phyloP scores from a whole-genome alignment of 1,140 invertebrate species.

The Danaus melanippus region DNA sequence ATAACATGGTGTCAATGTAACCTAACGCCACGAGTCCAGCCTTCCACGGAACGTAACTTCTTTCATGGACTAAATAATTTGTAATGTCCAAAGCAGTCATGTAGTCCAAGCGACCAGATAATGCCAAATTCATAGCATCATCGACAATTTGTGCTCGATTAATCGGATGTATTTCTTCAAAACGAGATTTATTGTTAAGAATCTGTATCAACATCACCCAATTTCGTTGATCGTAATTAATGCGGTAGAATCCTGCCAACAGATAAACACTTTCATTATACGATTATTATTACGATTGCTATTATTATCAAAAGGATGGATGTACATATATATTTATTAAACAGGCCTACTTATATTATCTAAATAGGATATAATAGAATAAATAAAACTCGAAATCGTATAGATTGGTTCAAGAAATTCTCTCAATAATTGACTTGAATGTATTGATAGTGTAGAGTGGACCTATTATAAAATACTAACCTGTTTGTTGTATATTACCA shows the following conservation, averaged over 20 bases:
- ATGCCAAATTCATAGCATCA: slow-evolving; percentile 87
- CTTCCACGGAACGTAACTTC: slow-evolving; percentile 86
- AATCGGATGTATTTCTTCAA: slow-evolving; percentile 78
- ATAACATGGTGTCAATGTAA: slow-evolving; percentile 83
- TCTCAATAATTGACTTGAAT: too few relatives aligned
- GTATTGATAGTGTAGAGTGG: too few relatives aligned
- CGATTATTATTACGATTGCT: too few relatives aligned
- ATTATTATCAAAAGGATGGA: not conserved
- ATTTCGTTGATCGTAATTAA: slow-evolving; percentile 86
- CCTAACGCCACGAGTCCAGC: slow-evolving; percentile 79
- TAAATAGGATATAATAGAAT: too few relatives aligned
- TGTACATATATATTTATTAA: too few relatives aligned
- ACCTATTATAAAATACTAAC: slow-evolving; percentile 39
- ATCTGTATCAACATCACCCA: slow-evolving; percentile 83
- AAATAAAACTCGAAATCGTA: too few relatives aligned
- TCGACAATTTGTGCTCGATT: slow-evolving; percentile 92
- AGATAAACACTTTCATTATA: not conserved
- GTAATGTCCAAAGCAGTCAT: slow-evolving; percentile 82
- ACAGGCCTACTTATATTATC: too few relatives aligned
- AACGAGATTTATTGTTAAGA: slow-evolving; percentile 74
- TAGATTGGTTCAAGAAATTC: too few relatives aligned
- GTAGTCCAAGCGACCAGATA: slow-evolving; percentile 75
- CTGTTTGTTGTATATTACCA: slow-evolving; percentile 84
- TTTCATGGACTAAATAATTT: slow-evolving; percentile 81
- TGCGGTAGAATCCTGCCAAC: slow-evolving; percentile 81